These are phyloP conservation scores for Sorex fumeus DNA, from an alignment of 2,113 vertebrate genomes.

Conservation along the genomic window DNA sequence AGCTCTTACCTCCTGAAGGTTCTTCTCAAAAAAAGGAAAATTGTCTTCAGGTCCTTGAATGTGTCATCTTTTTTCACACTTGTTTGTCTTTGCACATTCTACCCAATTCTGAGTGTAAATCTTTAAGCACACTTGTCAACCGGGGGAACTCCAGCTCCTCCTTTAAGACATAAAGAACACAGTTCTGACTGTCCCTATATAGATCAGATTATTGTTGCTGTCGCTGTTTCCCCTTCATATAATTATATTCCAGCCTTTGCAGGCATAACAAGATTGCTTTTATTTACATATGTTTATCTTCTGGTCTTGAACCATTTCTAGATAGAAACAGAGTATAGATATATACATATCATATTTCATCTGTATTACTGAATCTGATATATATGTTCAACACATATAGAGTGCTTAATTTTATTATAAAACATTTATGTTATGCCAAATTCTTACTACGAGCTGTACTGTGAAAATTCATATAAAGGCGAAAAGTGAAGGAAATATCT, in stretches of 20 bases:
- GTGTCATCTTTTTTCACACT: constrained; percentile 50
- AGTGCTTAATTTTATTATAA: not conserved
- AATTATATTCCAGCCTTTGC: not conserved
- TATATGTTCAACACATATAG: not conserved
- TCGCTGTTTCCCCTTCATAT: not conserved
- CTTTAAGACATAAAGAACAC: constrained; percentile 15
- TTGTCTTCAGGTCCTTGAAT: constrained; percentile 63
- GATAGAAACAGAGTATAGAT: not conserved
- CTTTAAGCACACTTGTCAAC: constrained; percentile 63
- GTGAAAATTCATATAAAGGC: too few relatives aligned
- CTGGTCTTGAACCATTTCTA: not conserved
- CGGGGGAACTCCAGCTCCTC: not conserved
- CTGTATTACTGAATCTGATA: not conserved
- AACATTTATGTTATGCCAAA: not conserved
- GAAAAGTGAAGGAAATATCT: too few relatives aligned
- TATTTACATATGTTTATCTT: not conserved
- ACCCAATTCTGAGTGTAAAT: constrained; percentile 19
- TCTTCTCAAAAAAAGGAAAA: constrained; percentile 63
- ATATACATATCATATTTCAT: not conserved
- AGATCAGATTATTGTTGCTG: not conserved
- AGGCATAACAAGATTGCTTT: not conserved
- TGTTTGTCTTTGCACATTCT: not conserved
- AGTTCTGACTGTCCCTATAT: not conserved
- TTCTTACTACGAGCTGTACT: too few relatives aligned
- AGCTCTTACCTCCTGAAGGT: not conserved